phyloP scores from a whole-genome alignment of 2,113 vertebrate species.

The Oryzias woworae region DNA sequence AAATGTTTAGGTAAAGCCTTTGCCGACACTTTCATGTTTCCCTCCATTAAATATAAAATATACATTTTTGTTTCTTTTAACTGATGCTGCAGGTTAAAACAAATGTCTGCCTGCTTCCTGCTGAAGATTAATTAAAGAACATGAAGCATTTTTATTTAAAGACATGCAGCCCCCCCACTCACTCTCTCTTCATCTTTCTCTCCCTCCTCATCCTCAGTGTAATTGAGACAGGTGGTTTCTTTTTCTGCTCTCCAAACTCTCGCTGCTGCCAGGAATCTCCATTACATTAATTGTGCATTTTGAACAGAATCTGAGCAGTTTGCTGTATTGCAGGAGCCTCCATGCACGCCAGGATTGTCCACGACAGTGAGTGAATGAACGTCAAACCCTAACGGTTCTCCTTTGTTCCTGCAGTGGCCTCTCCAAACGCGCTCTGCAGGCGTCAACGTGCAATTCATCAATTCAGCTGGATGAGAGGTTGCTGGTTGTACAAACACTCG shows the following conservation, averaged over 20 bases:
- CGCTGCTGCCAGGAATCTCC: conserved; percentile 50
- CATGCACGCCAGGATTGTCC: conserved; percentile 4
- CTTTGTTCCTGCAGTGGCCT: conserved; percentile 49
- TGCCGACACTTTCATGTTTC: too few species aligned
- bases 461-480: conserved; percentile 64
- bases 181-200: conserved; percentile 38
- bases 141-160: too few species aligned
- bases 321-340: conserved; percentile 10
- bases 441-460: conserved; percentile 72
- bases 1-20: too few species aligned
- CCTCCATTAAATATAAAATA: too few species aligned
- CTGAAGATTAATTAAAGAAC: too few species aligned
- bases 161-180: conserved; percentile 1
- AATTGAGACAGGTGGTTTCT: conserved; percentile 68
- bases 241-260: conserved; percentile 61
- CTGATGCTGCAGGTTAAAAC: too few species aligned
- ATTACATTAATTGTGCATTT: conserved; percentile 32
- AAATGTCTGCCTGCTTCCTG: too few species aligned
- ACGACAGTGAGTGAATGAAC: conserved; percentile 30
- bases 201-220: conserved; percentile 48
- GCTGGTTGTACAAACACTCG: conserved; percentile 32
- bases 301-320: conserved; percentile 15
- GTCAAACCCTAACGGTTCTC: conserved; percentile 63
- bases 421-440: conserved; percentile 53
- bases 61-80: too few species aligned